Evolutionary conservation across 2,888 invertebrate species (phyloP).

Genomic region (Clostera curtula): DNA sequence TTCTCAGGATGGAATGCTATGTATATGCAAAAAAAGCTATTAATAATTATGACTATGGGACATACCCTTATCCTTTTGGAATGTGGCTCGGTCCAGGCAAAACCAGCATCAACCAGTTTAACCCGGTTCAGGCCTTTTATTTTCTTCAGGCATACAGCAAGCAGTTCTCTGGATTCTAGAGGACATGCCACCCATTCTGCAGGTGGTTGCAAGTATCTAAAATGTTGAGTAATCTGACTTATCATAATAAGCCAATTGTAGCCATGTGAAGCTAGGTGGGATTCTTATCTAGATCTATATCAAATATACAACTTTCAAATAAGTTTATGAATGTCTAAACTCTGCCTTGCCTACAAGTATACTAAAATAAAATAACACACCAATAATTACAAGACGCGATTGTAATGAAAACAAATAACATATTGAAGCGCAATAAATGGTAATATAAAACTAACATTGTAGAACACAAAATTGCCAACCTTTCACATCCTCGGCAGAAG

Average conservation of each 20-base stretch:
- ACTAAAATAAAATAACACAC: too few relatives aligned
- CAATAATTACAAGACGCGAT: too few relatives aligned
- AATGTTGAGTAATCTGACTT: too few relatives aligned
- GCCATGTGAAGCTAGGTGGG: too few relatives aligned
- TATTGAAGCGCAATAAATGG: too few relatives aligned
- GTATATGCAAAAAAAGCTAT: neutral
- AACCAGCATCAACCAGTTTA: slow-evolving; percentile 95
- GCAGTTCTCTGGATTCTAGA: slow-evolving; percentile 92
- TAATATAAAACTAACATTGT: neutral
- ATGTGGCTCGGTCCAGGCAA: slow-evolving; percentile 99
- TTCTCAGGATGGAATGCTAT: too few relatives aligned
- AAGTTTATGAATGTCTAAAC: too few relatives aligned
- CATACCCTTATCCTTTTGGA: slow-evolving; percentile 96
- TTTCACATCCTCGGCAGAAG: slow-evolving; percentile 94
- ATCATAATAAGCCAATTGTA: too few relatives aligned
- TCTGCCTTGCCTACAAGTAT: too few relatives aligned
- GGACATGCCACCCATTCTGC: slow-evolving; percentile 89
- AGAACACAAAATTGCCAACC: slow-evolving; percentile 64
- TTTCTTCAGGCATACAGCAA: slow-evolving; percentile 93
- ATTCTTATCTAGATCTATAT: too few relatives aligned
- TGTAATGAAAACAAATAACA: too few relatives aligned
- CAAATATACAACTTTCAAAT: too few relatives aligned
- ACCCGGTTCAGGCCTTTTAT: slow-evolving; percentile 92
- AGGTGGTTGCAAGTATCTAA: slow-evolving; percentile 92
- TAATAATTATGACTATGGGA: neutral